Evolutionary conservation across 2,888 invertebrate genomes (phyloP).

Genomic region (Thera obeliscata): DNA sequence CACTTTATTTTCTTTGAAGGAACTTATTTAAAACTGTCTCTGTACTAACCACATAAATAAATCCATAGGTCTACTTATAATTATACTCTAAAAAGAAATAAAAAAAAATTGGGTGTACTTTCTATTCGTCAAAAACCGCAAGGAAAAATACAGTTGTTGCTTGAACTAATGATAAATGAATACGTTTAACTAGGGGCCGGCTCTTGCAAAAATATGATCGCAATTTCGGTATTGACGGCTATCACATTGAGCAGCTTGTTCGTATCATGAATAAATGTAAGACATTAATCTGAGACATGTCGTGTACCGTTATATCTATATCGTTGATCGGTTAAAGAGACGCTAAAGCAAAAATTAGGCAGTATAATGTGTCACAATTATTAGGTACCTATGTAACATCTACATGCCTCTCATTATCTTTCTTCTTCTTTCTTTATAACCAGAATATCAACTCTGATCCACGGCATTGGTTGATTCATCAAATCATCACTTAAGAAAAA

Average conservation of each 20-base stretch:
- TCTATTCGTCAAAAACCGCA: neutral
- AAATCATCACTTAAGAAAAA: too few relatives aligned
- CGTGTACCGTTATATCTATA: conserved; percentile 65
- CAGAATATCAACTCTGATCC: too few relatives aligned
- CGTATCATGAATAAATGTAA: conserved; percentile 53
- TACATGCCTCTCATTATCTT: too few relatives aligned
- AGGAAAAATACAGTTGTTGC: conserved; percentile 11
- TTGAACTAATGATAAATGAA: conserved; percentile 19
- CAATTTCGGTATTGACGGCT: conserved; percentile 49
- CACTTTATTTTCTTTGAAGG: too few relatives aligned
- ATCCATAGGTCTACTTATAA: too few relatives aligned
- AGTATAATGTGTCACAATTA: conserved; percentile 5
- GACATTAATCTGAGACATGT: conserved; percentile 62
- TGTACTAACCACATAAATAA: too few relatives aligned
- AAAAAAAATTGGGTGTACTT: neutral
- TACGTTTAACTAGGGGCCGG: conserved; percentile 8
- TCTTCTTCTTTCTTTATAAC: too few relatives aligned
- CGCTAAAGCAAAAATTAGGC: conserved; percentile 45
- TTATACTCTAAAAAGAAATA: too few relatives aligned
- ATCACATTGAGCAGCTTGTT: conserved; percentile 45
- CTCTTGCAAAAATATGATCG: conserved; percentile 47
- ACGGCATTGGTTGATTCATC: too few relatives aligned
- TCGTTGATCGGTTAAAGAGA: conserved; percentile 48
- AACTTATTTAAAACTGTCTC: too few relatives aligned
- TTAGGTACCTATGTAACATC: too few relatives aligned